Evolutionary conservation across 1,140 invertebrate genomes (phyloP), one percentile per base, ranked within the genome.

Genomic region (Drosophila virilis): DNA sequence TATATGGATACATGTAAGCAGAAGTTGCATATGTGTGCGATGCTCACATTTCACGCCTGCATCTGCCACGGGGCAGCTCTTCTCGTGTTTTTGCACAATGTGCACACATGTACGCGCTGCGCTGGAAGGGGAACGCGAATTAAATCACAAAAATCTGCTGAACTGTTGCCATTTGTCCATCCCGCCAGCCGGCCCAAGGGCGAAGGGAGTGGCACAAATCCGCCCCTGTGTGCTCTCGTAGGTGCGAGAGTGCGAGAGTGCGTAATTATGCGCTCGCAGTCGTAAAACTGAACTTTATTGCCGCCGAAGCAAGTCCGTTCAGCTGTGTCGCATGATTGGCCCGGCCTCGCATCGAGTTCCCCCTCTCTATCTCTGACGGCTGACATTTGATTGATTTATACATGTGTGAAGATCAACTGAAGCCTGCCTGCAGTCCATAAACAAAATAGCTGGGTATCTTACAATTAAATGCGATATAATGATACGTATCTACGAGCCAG

Each of bases 201-300:
- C 28, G 10, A 38, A 33, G 22, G 48, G 48, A 35, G 35, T 52
- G 7, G 3, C 45, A 2, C 9, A 15, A 62, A 59, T 52, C 52
- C 61, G 54, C 55, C 70, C 54, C 62, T 66, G 54, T 59, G 17
- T 46, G 48, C 17, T 12, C 37, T 28, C 13, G 40, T 51, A 80
- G 74, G 80, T 88, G 80, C 66, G 66, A 68, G 66, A 67, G 80
- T 88, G 80, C 66, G 66, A 68, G 66, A 67, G 64, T 80, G 67
- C 74, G 77, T 84, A 89, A 88, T 88, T 89, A 89, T 84, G 83
- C 73, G 80, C 80, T 80, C 51, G 69, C 76, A 79, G 77, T 88
- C 84, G 77, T 88, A 89, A 88, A 88, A 89, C 79, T 80, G 33
- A 83, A 84, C 80, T 89, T 89, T 89, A 86, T 82, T 74, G 52